Evolutionary conservation across 2,888 invertebrate genomes (phyloP).

Genomic region (Watsonalla cultraria): DNA sequence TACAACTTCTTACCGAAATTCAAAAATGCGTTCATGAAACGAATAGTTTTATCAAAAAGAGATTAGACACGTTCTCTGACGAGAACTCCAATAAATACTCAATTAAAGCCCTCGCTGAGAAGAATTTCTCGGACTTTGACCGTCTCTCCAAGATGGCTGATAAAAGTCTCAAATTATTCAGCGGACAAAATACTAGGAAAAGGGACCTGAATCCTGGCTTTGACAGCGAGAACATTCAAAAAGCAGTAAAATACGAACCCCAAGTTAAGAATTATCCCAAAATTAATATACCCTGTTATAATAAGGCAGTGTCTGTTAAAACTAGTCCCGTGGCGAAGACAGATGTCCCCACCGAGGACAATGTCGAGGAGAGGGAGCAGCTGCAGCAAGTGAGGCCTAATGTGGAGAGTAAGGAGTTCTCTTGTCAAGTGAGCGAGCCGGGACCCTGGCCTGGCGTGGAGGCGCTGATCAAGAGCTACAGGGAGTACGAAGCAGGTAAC

Average conservation of each 20-base stretch:
- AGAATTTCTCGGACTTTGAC: conserved; percentile 67
- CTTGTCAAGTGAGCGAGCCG: conserved; percentile 42
- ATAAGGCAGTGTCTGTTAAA: conserved; percentile 62
- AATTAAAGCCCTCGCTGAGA: conserved; percentile 62
- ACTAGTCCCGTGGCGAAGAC: conserved; percentile 31
- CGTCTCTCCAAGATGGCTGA: conserved; percentile 71
- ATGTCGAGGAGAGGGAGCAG: conserved; percentile 41
- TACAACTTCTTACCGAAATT: conserved; percentile 64
- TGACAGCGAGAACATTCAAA: conserved; percentile 63
- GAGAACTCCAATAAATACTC: conserved; percentile 38
- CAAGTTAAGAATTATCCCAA: conserved; percentile 38
- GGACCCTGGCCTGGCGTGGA: conserved; percentile 72
- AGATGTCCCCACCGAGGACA: conserved; percentile 68
- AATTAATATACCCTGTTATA: conserved; percentile 63
- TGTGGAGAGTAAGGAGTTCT: conserved; percentile 29
- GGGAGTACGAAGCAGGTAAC: conserved; percentile 74
- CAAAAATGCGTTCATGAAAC: conserved; percentile 66
- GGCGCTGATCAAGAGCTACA: conserved; percentile 70
- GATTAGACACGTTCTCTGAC: conserved; percentile 41
- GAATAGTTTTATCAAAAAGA: conserved; percentile 66
- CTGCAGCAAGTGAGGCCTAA: conserved; percentile 12
- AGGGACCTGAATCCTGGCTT: conserved; percentile 63
- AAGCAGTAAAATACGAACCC: conserved; percentile 25
- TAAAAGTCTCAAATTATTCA: conserved; percentile 61
- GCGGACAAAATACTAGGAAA: conserved; percentile 52